Percentiles rank a stretch among this genome's conserved stretches.
These are phyloP conservation scores for Mareca strepera DNA, from an alignment of 2,797 vertebrate species.

Conservation along the genomic window DNA sequence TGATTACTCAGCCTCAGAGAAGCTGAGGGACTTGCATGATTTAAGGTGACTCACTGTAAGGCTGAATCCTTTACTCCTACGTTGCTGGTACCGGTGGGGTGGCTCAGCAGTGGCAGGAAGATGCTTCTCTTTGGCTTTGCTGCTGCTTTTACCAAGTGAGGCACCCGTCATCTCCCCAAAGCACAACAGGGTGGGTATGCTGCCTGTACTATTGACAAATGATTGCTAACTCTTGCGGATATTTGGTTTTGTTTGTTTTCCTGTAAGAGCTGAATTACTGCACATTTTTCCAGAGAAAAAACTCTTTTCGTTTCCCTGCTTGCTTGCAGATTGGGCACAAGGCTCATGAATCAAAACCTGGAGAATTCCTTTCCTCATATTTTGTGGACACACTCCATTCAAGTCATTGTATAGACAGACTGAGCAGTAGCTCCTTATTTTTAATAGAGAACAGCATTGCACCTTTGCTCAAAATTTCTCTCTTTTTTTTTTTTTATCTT, in stretches of 20 bases:
- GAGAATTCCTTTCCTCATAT: not conserved
- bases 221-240: not conserved
- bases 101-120: not conserved
- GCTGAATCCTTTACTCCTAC: not conserved
- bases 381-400: not conserved
- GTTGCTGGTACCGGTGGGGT: fast-evolving
- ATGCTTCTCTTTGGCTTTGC: not conserved
- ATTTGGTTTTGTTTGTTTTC: not conserved
- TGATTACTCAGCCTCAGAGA: not conserved
- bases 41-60: not conserved
- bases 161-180: not conserved
- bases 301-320: not conserved
- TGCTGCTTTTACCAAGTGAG: not conserved
- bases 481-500: too few relatives aligned
- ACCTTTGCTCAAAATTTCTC: not conserved
- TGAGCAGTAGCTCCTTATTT: not conserved
- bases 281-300: not conserved
- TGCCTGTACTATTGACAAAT: not conserved
- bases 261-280: not conserved
- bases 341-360: not conserved
- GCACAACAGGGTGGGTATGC: not conserved
- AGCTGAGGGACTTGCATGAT: not conserved
- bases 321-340: not conserved
- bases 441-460: not conserved
- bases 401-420: not conserved